A percentile compares a stretch with the other conserved stretches of the same genome.
phyloP scores from a whole-genome alignment of 2,797 vertebrate species.

The Cossypha polioptera region DNA sequence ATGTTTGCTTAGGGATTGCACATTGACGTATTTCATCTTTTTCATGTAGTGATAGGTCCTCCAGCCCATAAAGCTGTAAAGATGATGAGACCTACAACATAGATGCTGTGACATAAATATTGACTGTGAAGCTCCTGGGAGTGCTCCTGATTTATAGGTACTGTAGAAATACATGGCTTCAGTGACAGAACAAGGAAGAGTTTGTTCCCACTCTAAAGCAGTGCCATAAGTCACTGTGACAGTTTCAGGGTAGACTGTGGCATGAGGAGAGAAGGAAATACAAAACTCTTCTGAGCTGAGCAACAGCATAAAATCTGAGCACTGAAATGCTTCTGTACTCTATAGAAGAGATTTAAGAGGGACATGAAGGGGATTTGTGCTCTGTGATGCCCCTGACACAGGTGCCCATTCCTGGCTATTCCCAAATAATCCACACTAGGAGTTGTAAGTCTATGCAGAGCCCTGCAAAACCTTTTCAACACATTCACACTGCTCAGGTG shows the following conservation, averaged over 20 bases:
- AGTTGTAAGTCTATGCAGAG: rapidly evolving
- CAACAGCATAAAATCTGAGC: not conserved
- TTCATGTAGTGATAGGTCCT: not conserved
- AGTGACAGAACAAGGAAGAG: not conserved
- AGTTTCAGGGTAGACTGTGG: not conserved
- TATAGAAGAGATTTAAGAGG: not conserved
- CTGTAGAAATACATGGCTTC: not conserved
- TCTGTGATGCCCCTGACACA: not conserved
- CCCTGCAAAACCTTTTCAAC: not conserved
- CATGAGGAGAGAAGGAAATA: not conserved
- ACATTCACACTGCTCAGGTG: not conserved
- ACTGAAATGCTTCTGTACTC: rapidly evolving
- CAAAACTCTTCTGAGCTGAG: not conserved
- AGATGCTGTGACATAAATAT: not conserved
- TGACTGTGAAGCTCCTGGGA: not conserved
- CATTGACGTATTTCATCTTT: not conserved
- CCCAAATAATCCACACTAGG: not conserved
- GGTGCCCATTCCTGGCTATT: not conserved
- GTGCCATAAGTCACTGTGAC: not conserved
- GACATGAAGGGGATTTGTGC: not conserved
- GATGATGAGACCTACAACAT: not conserved
- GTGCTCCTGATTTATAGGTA: not conserved
- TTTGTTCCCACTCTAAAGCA: not conserved
- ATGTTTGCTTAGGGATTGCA: not conserved
- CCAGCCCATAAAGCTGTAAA: not conserved